Base-by-base conservation (phyloP, 2,797 vertebrate species). In the Hipposideros larvatus region DNA sequence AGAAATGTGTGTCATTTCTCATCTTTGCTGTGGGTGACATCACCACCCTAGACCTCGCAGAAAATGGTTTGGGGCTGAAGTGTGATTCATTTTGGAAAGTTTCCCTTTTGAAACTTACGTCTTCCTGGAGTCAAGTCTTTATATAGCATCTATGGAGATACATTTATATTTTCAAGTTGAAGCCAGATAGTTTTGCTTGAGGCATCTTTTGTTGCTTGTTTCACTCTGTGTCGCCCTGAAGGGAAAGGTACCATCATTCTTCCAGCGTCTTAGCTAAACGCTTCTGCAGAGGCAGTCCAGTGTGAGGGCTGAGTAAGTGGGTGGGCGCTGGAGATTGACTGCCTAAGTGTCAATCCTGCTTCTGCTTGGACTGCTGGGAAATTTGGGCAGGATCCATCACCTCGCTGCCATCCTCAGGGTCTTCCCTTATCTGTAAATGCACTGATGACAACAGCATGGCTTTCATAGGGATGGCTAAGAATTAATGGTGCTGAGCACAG, bases 171-270 rank as follows among this genome's bases (percentile, higher is more conserved):
- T 91, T 70, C 53, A 63, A 41, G 57, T 79, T 2, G 3, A 48
- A 94, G 26, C 43, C 61, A 74, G 93, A 22, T 73, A 51, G 73
- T 88, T 92, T 89, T 61, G 41, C 34, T 77, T 4, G 11, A 90
- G 46, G 5, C 15, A 51, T 70, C 73, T 53, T 93, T 87, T 83
- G 43, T 43, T 51, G 14, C 61, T 92, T 95, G 63, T 94, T 88
- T 85, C 68, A 10, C 80, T 66, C 34, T 37, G 6, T 34, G 63
- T 86, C 86, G 24, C 43, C 68, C 51, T 57, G 22, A 90, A 90
- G 80, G 43, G 57, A 90, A 75, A n/a, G n/a, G 48, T 28, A 74
- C 31, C 18, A 15, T 28, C 79, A 34, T 79, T 41, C 34, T 90
- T 79, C 53, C 65, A 16, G 16, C 18, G 16, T 41, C 10, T 59